Conservation (phyloP, 2,797 vertebrate genomes). For the Octomys mimax region DNA sequence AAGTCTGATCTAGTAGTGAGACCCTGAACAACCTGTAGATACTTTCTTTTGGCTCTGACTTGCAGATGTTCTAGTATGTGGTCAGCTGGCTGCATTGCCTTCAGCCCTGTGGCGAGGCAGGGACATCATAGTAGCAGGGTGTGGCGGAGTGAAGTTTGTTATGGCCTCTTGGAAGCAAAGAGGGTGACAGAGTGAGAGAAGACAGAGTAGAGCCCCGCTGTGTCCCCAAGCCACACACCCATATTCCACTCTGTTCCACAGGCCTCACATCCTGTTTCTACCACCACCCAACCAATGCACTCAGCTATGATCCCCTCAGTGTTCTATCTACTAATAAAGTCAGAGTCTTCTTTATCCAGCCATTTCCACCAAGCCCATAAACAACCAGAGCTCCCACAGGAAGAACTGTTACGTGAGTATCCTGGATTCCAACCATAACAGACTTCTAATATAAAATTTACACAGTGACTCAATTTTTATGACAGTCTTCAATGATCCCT, state of each 20-base stretch:
- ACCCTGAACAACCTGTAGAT: no score
- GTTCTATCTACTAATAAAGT: not conserved
- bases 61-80: not conserved
- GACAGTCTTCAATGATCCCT: not conserved
- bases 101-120: not conserved
- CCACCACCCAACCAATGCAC: not conserved
- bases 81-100: not conserved
- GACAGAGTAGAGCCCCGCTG: not conserved
- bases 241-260: not conserved
- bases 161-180: not conserved
- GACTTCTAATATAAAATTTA: slow-evolving; percentile 33
- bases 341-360: not conserved
- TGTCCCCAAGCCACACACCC: not conserved
- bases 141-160: not conserved
- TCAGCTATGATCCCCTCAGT: not conserved
- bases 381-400: not conserved
- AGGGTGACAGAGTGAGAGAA: not conserved
- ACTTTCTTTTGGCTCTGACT: not conserved
- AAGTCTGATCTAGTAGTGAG: no score
- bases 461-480: not conserved
- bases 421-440: not conserved
- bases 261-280: not conserved
- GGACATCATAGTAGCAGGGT: not conserved
- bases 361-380: not conserved
- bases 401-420: not conserved